Base-by-base conservation (phyloP, 2,113 vertebrate species). In the Salvelinus alpinus region DNA sequence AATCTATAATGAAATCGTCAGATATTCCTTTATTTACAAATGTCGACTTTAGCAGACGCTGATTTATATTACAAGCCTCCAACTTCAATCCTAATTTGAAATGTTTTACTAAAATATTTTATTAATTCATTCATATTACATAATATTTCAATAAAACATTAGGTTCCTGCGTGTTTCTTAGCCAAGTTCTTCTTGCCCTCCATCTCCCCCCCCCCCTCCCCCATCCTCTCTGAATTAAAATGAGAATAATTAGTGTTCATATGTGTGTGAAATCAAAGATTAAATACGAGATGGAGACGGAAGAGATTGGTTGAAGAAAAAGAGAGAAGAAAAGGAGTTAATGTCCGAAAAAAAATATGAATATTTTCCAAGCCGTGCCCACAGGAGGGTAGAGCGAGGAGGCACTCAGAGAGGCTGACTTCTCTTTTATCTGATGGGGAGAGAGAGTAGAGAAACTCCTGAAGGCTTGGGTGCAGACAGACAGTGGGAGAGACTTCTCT, bases 341-440 rank as follows among this genome's bases (percentile, higher is more conserved):
- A 83, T 73, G 54, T 83, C 74, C 85, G 74, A 24, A 71, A 47
- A 78, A 78, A 44, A 70, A 44, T 44, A 44, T 2, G 38, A 12
- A 44, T 67, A 81, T 71, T 60, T 24, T 16, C 3, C 13, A 5
- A 54, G 51, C 51, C 5, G 16, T 54, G 16, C 38, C 38, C 38
- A 44, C 38, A 44, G 22, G 20, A 31, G 5, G 16, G 38, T 6
- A 12, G 38, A 22, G 1, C 8, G 20, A n/a, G 31, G 24, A 29
- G 20, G 64, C 13, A n/a, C 4, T 29, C 24, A 13, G 3, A 48
- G 38, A 72, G 34, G n/a, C 22, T 34, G 31, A 79, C 72, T 80
- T 74, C 68, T 76, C 5, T 57, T 81, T 86, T 76, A 85, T 86
- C 87, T 86, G 82, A 86, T 75, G 81, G 70, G 27, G 73, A 65